Evolutionary conservation across 1,140 invertebrate species (phyloP).

Genomic region (Liolophura sinensis): DNA sequence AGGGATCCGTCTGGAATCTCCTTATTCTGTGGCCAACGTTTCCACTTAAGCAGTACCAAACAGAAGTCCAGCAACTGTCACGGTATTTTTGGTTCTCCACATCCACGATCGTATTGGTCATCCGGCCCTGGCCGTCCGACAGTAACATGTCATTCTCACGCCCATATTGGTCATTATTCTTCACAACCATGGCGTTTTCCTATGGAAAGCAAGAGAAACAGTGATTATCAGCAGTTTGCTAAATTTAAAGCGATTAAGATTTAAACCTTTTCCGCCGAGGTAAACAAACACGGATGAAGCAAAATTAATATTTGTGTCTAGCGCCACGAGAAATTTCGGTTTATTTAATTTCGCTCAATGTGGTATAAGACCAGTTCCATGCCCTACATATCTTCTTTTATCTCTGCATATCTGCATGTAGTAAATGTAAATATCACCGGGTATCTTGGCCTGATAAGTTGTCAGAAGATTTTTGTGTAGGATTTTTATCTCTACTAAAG

Average conservation of each 20-base stretch:
- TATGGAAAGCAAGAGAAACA: not conserved
- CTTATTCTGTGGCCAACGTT: conserved; percentile 46
- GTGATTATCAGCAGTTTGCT: not conserved
- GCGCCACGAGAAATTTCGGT: too few relatives aligned
- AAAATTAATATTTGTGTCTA: too few relatives aligned
- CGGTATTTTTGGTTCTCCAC: conserved; percentile 15
- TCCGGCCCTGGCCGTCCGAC: conserved; percentile 20
- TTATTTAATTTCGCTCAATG: too few relatives aligned
- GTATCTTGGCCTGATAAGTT: too few relatives aligned
- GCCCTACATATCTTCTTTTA: too few relatives aligned
- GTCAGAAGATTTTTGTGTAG: too few relatives aligned
- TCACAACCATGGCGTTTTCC: conserved; percentile 2
- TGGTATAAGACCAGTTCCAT: too few relatives aligned
- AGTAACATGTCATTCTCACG: conserved; percentile 16
- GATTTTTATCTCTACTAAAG: too few relatives aligned
- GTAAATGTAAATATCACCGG: too few relatives aligned
- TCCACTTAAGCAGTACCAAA: conserved; percentile 41
- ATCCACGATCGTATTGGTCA: conserved; percentile 22
- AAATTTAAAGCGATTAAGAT: not conserved
- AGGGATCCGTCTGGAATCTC: conserved; percentile 22
- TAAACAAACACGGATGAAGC: too few relatives aligned
- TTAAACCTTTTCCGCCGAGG: too few relatives aligned
- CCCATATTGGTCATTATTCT: conserved; percentile 5
- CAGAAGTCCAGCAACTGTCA: conserved; percentile 32
- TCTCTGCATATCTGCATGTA: too few relatives aligned